Evolutionary conservation across 2,888 invertebrate genomes (phyloP).

Genomic region (Heterodera filipjevi): DNA sequence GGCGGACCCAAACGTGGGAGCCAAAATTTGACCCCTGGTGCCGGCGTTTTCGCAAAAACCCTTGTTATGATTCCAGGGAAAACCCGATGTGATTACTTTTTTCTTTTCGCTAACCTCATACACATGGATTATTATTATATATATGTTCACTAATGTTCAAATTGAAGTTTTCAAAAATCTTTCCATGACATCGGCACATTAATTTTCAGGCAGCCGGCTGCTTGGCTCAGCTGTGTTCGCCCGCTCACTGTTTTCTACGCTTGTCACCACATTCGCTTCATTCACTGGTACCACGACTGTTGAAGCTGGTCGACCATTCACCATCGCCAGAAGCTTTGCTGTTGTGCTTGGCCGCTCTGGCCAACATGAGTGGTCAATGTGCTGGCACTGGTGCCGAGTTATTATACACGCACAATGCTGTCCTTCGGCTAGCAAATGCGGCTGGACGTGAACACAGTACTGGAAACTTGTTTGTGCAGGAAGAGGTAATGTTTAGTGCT

Average conservation of each 20-base stretch:
- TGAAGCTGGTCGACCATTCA: slow-evolving; percentile 36
- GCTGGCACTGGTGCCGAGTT: slow-evolving; percentile 26
- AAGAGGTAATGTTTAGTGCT: slow-evolving; percentile 45
- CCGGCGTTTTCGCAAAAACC: too few relatives aligned
- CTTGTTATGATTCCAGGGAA: too few relatives aligned
- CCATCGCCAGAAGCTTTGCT: slow-evolving; percentile 54
- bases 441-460: slow-evolving; percentile 18
- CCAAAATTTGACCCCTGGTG: too few relatives aligned
- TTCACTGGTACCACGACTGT: slow-evolving; percentile 37
- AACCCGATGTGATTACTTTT: too few relatives aligned
- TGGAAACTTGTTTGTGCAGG: slow-evolving; percentile 57
- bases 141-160: too few relatives aligned
- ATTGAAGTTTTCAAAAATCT: too few relatives aligned
- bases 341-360: slow-evolving; percentile 56
- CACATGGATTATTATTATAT: too few relatives aligned
- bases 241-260: slow-evolving; percentile 54
- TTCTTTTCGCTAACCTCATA: too few relatives aligned
- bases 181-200: too few relatives aligned
- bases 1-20: too few relatives aligned
- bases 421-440: slow-evolving; percentile 40
- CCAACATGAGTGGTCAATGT: slow-evolving; percentile 51
- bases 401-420: slow-evolving; percentile 52
- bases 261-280: slow-evolving; percentile 46
- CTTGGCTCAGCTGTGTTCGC: slow-evolving; percentile 60
- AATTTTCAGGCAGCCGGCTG: slow-evolving; percentile 63